Evolutionary conservation across 1,140 invertebrate species (phyloP).

Genomic region (Apocrypta bakeri): DNA sequence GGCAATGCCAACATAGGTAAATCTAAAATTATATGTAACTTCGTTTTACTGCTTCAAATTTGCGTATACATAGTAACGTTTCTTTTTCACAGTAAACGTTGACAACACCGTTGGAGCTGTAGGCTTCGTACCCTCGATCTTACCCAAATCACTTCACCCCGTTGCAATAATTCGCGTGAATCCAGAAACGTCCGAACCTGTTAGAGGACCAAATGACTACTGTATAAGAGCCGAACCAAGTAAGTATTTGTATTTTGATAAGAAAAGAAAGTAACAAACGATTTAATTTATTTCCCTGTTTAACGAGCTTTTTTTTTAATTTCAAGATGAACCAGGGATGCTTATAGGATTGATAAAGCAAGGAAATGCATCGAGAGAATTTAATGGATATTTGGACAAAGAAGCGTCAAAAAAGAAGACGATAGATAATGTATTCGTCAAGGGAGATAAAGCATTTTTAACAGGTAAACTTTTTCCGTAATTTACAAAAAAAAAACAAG

Average conservation of each 20-base stretch:
- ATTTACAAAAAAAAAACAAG: not conserved
- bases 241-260: conserved; percentile 58
- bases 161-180: conserved; percentile 79
- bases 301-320: conserved; percentile 5
- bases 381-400: conserved; percentile 80
- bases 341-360: conserved; percentile 83
- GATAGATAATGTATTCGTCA: conserved; percentile 80
- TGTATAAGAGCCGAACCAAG: conserved; percentile 80
- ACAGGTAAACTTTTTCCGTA: conserved; percentile 75
- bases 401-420: conserved; percentile 83
- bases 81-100: conserved; percentile 78
- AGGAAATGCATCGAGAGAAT: conserved; percentile 73
- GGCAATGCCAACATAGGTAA: conserved; percentile 83
- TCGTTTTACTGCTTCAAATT: too few species aligned
- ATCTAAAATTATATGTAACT: too few species aligned
- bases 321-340: conserved; percentile 83
- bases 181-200: conserved; percentile 75
- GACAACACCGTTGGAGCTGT: conserved; percentile 82
- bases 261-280: too few species aligned
- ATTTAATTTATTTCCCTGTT: too few species aligned
- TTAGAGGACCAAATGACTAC: conserved; percentile 77
- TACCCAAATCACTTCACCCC: conserved; percentile 75
- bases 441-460: conserved; percentile 83
- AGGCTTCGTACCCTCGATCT: conserved; percentile 81
- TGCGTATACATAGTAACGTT: not conserved